These are phyloP conservation scores for Drosophila suzukii DNA, from an alignment of 1,140 invertebrate species.

Conservation along the genomic window DNA sequence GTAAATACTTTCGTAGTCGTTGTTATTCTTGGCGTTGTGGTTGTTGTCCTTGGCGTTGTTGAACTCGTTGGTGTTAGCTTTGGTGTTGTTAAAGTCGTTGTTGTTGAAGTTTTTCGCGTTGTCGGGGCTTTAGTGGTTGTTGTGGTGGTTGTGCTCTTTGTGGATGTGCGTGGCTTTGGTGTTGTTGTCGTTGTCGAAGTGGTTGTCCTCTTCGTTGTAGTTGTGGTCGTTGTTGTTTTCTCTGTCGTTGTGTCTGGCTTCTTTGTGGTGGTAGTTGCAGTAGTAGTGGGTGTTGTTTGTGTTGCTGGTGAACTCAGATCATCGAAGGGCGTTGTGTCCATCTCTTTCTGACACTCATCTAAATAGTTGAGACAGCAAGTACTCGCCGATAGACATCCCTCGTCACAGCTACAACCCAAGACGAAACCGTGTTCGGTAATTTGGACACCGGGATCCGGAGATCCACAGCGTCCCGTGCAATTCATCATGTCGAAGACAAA, in stretches of 20 bases:
- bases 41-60: slow-evolving; percentile 11
- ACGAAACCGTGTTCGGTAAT: neutral
- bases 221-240: slow-evolving; percentile 7
- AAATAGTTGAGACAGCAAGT: slow-evolving; percentile 69
- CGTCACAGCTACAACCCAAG: slow-evolving; percentile 56
- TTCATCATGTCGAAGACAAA: slow-evolving; percentile 47
- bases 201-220: neutral
- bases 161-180: slow-evolving; percentile 11
- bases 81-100: neutral
- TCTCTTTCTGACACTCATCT: neutral
- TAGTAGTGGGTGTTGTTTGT: neutral
- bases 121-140: slow-evolving; percentile 4
- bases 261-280: slow-evolving; percentile 4
- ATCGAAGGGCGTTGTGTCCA: neutral
- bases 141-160: slow-evolving; percentile 12
- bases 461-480: slow-evolving; percentile 59
- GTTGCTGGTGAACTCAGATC: neutral
- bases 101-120: neutral
- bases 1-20: neutral
- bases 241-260: slow-evolving; percentile 8
- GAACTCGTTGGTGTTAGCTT: slow-evolving; percentile 2
- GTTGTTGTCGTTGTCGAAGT: slow-evolving; percentile 11
- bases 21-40: slow-evolving; percentile 11
- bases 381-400: slow-evolving; percentile 20
- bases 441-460: too few relatives aligned